Evolutionary conservation across 2,797 vertebrate genomes (phyloP).

Genomic region (Luscinia megarhynchos): DNA sequence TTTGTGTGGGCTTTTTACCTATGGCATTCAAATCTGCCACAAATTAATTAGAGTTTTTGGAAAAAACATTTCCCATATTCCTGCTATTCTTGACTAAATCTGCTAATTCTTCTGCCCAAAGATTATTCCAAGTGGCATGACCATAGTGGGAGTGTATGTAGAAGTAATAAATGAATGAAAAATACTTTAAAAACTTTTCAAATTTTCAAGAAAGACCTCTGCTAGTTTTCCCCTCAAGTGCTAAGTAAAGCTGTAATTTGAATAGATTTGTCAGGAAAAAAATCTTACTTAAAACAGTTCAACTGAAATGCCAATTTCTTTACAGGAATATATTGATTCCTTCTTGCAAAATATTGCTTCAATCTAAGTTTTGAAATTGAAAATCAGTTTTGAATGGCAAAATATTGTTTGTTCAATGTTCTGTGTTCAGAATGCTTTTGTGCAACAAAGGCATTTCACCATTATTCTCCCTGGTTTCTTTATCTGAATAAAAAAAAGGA

Average conservation of each 20-base stretch:
- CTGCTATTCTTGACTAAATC: background rate
- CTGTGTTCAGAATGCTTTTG: constrained; percentile 53
- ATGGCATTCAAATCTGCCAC: background rate
- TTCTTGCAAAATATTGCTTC: constrained; percentile 15
- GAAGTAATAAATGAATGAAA: background rate
- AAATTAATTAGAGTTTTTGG: background rate
- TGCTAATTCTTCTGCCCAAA: background rate
- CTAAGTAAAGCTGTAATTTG: background rate
- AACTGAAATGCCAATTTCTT: background rate
- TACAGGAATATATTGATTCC: background rate
- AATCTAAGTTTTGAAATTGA: constrained; percentile 20
- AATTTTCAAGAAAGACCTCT: background rate
- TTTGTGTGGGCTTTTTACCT: background rate
- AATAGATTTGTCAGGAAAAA: background rate
- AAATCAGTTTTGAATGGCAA: constrained; percentile 31
- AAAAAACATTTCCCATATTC: background rate
- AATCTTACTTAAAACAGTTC: background rate
- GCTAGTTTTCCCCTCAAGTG: background rate
- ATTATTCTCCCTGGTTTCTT: constrained; percentile 62
- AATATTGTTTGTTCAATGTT: constrained; percentile 51
- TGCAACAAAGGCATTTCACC: constrained; percentile 57
- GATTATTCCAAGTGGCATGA: background rate
- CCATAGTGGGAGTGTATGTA: background rate
- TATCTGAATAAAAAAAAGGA: constrained; percentile 62
- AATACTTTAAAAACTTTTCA: background rate